phyloP scores from a whole-genome alignment of 2,797 vertebrate species.

The Halcyon leucocephala region DNA sequence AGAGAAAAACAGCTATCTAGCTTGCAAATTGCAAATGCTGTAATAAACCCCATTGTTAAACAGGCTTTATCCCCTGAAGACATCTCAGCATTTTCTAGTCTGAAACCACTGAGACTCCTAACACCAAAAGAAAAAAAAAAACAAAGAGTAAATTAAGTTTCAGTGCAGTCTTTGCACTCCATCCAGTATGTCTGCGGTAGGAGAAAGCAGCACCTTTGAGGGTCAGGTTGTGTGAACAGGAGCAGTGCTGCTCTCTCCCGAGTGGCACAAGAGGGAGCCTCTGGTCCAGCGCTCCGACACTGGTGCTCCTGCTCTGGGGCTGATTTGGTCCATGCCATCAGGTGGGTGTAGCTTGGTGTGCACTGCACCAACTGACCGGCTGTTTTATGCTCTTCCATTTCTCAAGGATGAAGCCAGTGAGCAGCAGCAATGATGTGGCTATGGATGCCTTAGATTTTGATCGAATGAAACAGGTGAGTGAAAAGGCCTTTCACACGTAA shows the following conservation, averaged over 20 bases:
- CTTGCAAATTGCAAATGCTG: neutral
- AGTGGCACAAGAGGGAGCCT: neutral
- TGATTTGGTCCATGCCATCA: neutral
- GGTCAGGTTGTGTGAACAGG: neutral
- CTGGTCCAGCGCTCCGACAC: rapidly evolving
- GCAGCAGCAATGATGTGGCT: constrained; percentile 89
- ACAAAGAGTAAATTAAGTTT: neutral
- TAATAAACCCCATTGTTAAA: neutral
- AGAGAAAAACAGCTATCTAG: neutral
- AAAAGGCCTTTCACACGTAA: neutral
- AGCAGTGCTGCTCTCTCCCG: neutral
- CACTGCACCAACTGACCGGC: neutral
- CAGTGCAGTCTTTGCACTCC: neutral
- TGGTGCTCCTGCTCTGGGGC: neutral
- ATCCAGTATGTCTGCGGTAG: neutral
- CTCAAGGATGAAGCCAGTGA: constrained; percentile 92
- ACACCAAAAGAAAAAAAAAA: neutral
- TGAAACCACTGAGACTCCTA: neutral
- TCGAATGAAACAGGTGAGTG: constrained; percentile 96
- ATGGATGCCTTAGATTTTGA: constrained; percentile 95
- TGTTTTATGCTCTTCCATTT: neutral
- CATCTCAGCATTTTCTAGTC: neutral
- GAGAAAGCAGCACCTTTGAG: neutral
- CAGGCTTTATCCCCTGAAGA: neutral
- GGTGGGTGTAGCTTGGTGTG: neutral